These are phyloP conservation scores for Rachycentron canadum DNA, from an alignment of 2,797 vertebrate genomes.

Conservation along the genomic window DNA sequence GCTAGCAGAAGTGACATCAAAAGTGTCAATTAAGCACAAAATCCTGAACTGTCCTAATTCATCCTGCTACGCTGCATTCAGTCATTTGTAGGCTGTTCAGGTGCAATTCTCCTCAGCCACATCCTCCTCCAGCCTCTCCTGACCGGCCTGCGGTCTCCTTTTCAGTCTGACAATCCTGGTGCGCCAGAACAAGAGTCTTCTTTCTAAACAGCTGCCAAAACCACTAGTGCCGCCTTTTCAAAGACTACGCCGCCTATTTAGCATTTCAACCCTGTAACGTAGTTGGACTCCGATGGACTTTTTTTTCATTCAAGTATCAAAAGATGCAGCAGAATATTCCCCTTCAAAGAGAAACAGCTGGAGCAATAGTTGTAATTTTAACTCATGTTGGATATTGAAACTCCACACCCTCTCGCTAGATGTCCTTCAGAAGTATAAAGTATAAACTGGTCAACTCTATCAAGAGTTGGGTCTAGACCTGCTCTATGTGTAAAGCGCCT, in stretches of 20 bases:
- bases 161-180: background rate
- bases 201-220: background rate
- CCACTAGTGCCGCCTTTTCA: background rate
- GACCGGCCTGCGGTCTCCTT: background rate
- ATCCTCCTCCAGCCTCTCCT: background rate
- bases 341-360: background rate
- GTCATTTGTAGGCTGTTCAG: background rate
- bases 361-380: background rate
- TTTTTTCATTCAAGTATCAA: too few species aligned
- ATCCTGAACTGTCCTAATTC: background rate
- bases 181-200: background rate
- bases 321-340: background rate
- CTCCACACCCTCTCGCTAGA: background rate
- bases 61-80: background rate
- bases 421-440: background rate
- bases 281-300: background rate
- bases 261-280: background rate
- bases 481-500: too few species aligned
- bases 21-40: background rate
- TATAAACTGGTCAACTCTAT: background rate
- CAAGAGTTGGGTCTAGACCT: too few species aligned
- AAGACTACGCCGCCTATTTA: background rate
- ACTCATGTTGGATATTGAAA: background rate
- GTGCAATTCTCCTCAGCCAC: background rate
- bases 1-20: background rate